A percentile compares a stretch with the other conserved stretches of the same genome.
These are phyloP conservation scores for Scolanthus callimorphus DNA, from an alignment of 92 coral and sea anemone species.

Conservation along the genomic window DNA sequence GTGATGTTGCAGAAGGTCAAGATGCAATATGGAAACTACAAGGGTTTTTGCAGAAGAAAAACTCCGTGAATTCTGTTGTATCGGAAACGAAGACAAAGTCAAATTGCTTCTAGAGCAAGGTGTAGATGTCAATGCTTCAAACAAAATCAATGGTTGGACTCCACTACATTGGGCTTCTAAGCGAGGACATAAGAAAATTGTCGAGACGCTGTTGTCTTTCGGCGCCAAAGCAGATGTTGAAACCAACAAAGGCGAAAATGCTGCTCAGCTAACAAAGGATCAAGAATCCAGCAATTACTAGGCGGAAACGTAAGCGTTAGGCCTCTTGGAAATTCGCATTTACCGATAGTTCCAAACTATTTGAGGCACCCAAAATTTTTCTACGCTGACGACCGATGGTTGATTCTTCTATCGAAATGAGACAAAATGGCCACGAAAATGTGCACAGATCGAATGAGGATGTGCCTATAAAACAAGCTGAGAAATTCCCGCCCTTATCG, in stretches of 20 bases:
- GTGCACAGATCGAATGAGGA: not conserved
- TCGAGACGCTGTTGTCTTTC: conserved; percentile 51
- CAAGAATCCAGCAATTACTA: conserved; percentile 47
- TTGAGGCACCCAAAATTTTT: conserved; percentile 79
- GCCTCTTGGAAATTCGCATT: not conserved
- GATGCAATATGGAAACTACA: conserved; percentile 23
- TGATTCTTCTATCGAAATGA: no score
- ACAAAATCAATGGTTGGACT: conserved; percentile 91
- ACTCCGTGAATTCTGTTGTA: conserved; percentile 76
- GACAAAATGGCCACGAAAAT: not conserved
- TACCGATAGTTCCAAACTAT: no score
- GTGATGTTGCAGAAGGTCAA: not conserved
- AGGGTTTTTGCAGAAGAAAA: conserved; percentile 57
- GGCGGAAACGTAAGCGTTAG: conserved; percentile 13
- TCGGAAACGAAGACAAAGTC: conserved; percentile 75
- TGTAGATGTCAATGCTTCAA: conserved; percentile 75
- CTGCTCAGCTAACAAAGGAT: conserved; percentile 59
- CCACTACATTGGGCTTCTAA: conserved; percentile 98
- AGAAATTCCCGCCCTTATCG: conserved; percentile 5
- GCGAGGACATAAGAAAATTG: conserved; percentile 68
- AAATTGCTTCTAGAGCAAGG: conserved; percentile 56
- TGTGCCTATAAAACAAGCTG: not conserved
- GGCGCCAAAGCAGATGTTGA: conserved; percentile 32
- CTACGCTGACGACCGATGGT: no score
- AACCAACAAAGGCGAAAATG: conserved; percentile 70